These are phyloP conservation scores for Epicampocera succincta DNA, from an alignment of 2,888 invertebrate genomes.

Conservation along the genomic window DNA sequence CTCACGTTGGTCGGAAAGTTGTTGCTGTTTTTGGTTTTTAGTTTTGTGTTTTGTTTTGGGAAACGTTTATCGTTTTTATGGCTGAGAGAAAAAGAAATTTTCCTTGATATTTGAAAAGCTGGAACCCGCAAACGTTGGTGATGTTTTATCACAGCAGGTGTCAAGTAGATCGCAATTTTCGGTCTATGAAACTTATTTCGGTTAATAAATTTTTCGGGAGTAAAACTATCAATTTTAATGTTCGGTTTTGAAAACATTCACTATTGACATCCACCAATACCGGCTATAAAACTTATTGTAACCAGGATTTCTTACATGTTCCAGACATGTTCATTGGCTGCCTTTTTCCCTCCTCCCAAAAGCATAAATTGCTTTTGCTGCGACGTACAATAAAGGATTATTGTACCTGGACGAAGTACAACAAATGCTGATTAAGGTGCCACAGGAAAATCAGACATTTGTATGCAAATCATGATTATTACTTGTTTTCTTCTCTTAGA, in stretches of 20 bases:
- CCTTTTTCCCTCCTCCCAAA: neutral
- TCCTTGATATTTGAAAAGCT: neutral
- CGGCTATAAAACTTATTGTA: constrained; percentile 36
- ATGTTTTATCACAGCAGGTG: too few relatives aligned
- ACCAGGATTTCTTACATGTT: constrained; percentile 57
- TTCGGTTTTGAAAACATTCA: neutral
- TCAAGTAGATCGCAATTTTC: too few relatives aligned
- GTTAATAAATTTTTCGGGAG: too few relatives aligned
- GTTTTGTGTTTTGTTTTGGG: neutral
- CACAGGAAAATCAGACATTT: constrained; percentile 60
- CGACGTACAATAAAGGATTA: constrained; percentile 38
- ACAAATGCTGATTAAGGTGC: constrained; percentile 62
- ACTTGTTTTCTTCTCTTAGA: constrained; percentile 4
- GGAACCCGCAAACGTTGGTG: neutral
- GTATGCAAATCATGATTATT: constrained; percentile 61
- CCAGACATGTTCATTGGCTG: constrained; percentile 52
- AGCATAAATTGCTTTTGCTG: constrained; percentile 42
- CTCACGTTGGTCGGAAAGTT: constrained; percentile 37
- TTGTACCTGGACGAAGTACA: constrained; percentile 51
- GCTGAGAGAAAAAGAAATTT: constrained; percentile 14
- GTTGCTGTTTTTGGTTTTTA: constrained; percentile 29
- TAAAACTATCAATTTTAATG: too few relatives aligned
- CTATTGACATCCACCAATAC: constrained; percentile 25
- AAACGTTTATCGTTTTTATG: neutral
- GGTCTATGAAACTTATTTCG: too few relatives aligned